These are phyloP conservation scores for Hippocampus guttulatus DNA, from an alignment of 2,113 vertebrate genomes.

Conservation along the genomic window DNA sequence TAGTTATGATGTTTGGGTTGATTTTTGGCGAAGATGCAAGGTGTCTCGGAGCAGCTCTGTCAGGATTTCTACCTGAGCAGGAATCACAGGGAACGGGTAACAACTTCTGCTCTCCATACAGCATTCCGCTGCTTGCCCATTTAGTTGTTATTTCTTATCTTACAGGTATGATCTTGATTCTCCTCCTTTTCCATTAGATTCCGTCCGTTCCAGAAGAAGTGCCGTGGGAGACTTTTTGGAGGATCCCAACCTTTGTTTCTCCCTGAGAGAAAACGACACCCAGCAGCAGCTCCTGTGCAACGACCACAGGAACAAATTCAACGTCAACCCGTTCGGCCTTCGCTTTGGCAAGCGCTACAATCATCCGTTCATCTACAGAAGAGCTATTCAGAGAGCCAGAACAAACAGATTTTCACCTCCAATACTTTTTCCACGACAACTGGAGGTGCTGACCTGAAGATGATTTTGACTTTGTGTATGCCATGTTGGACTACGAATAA, in stretches of 20 bases:
- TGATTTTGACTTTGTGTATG: background rate
- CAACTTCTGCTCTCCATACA: too few species aligned
- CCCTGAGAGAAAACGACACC: conserved; percentile 58
- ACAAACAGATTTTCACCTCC: conserved; percentile 32
- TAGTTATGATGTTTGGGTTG: conserved; percentile 51
- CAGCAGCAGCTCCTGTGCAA: conserved; percentile 65
- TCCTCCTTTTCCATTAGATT: conserved; percentile 30
- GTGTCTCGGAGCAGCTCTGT: conserved; percentile 33
- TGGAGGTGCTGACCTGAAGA: conserved; percentile 45
- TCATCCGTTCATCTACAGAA: conserved; percentile 5
- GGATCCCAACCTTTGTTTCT: conserved; percentile 61
- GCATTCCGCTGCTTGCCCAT: too few species aligned
- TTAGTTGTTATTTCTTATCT: background rate
- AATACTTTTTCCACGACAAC: conserved; percentile 51
- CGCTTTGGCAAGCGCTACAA: conserved; percentile 72
- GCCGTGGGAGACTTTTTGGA: conserved; percentile 35
- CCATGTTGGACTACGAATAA: background rate
- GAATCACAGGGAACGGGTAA: conserved; percentile 59
- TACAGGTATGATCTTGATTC: background rate
- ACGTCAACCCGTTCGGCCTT: conserved; percentile 74
- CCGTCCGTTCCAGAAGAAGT: conserved; percentile 24
- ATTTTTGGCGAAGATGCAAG: conserved; percentile 47
- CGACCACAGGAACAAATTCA: conserved; percentile 71
- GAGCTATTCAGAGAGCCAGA: conserved; percentile 18
- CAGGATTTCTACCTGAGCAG: conserved; percentile 21